Conservation (phyloP, 1,140 invertebrate genomes). For the Zaprionus davidi region DNA sequence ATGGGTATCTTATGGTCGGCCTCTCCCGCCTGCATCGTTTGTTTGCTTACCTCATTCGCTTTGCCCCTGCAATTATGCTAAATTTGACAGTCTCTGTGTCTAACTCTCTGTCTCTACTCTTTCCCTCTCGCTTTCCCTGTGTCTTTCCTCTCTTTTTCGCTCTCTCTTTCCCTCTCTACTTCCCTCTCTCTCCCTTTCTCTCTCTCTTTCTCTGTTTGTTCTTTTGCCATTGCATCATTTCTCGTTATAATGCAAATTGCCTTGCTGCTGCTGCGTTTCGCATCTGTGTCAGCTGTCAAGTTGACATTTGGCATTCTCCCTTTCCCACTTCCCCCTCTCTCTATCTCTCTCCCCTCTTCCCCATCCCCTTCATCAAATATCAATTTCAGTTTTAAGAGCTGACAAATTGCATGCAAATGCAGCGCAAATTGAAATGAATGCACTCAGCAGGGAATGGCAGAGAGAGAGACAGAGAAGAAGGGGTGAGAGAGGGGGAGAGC, state of each 20-base stretch:
- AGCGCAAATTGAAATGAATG: constrained; percentile 44
- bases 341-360: not conserved
- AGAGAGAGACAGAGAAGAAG: not conserved
- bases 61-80: not conserved
- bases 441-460: not conserved
- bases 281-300: constrained; percentile 50
- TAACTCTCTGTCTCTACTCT: not conserved
- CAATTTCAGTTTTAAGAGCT: constrained; percentile 52
- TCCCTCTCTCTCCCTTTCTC: not conserved
- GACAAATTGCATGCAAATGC: constrained; percentile 49
- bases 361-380: constrained; percentile 35
- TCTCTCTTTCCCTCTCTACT: not conserved
- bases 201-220: not conserved
- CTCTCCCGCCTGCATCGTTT: not conserved
- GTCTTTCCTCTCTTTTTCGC: not conserved
- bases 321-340: not conserved
- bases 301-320: constrained; percentile 43
- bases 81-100: constrained; percentile 1
- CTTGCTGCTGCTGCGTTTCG: constrained; percentile 24
- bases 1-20: not conserved
- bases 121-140: not conserved
- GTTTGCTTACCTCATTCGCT: not conserved
- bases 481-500: not conserved
- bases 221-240: not conserved
- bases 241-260: constrained; percentile 47